A percentile compares a stretch with the other conserved stretches of the same genome.
phyloP scores from a whole-genome alignment of 2,113 vertebrate species.

The Crypturellus undulatus region DNA sequence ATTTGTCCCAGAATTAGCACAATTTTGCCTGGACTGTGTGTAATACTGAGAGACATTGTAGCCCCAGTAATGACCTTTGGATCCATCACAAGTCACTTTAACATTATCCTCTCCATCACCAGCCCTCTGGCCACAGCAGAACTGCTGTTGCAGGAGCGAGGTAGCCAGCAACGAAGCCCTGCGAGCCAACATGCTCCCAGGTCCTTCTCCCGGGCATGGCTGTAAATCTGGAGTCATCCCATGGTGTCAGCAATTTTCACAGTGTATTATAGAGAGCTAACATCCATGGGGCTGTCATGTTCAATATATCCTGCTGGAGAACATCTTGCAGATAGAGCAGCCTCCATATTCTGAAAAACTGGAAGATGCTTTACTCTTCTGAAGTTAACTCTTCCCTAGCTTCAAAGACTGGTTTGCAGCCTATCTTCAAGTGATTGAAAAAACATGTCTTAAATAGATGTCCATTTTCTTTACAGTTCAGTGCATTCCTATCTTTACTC shows the following conservation, averaged over 20 bases:
- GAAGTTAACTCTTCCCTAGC: not conserved
- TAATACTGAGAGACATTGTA: not conserved
- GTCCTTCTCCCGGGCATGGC: not conserved
- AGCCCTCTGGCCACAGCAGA: not conserved
- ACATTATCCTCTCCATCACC: not conserved
- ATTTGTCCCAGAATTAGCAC: not conserved
- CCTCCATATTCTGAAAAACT: not conserved
- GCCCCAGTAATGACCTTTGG: not conserved
- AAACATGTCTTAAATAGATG: not conserved
- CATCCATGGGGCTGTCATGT: fast-evolving
- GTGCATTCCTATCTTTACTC: not conserved
- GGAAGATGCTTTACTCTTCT: not conserved
- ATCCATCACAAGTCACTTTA: not conserved
- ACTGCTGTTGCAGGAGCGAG: not conserved
- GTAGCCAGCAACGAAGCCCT: fast-evolving
- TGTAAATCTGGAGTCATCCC: not conserved
- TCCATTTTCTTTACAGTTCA: not conserved
- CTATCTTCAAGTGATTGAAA: not conserved
- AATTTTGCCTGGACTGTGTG: fast-evolving
- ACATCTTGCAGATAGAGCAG: not conserved
- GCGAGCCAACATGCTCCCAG: fast-evolving
- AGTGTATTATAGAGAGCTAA: not conserved
- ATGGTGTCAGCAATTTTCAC: not conserved
- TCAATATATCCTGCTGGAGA: fast-evolving
- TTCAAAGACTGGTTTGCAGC: not conserved